Conservation (phyloP, 2,113 vertebrate genomes). For the Macroglossus sobrinus region DNA sequence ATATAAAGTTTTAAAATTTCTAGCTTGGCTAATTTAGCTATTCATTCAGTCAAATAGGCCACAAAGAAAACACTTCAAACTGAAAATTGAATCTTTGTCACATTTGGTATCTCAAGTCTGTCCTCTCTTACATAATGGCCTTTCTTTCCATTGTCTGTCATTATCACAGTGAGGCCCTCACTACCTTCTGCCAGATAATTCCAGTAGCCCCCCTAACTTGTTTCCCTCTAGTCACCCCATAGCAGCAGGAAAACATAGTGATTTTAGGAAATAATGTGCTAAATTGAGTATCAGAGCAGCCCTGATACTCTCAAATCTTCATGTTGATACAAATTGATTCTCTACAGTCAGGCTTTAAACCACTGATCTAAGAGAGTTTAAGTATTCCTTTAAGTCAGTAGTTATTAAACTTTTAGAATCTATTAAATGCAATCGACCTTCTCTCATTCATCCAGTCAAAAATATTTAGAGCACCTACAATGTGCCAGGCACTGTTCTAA, state of each 20-base stretch:
- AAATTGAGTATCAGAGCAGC: not conserved
- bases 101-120: not conserved
- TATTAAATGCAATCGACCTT: accelerated
- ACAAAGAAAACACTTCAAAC: not conserved
- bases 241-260: not conserved
- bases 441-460: not conserved
- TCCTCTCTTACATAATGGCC: not conserved
- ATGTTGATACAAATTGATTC: not conserved
- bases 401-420: not conserved
- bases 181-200: not conserved
- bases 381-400: not conserved
- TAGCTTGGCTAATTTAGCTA: not conserved
- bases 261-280: not conserved
- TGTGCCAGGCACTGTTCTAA: not conserved
- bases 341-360: not conserved
- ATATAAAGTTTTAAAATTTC: not conserved
- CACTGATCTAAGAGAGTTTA: not conserved
- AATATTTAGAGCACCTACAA: not conserved
- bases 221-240: not conserved
- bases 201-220: no score
- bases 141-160: not conserved
- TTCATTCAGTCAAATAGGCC: not conserved
- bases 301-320: not conserved
- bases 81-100: not conserved
- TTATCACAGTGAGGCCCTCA: not conserved